These are phyloP conservation scores for Sminthopsis crassicaudata DNA, from an alignment of 2,113 vertebrate species.

Conservation along the genomic window DNA sequence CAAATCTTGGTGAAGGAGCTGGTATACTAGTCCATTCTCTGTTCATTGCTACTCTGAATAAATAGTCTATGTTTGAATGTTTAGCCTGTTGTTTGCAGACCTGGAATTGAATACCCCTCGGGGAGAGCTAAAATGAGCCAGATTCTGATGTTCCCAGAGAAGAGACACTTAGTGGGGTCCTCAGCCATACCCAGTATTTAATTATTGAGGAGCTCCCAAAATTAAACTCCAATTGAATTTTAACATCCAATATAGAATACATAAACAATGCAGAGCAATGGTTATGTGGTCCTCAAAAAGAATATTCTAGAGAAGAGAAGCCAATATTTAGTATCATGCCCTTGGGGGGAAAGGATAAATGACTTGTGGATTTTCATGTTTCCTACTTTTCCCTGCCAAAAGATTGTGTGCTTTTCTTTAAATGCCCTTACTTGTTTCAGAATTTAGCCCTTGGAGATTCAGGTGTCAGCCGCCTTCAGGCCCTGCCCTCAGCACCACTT, in stretches of 20 bases:
- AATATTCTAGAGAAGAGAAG: slow-evolving; percentile 6
- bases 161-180: background rate
- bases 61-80: background rate
- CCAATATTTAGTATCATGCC: background rate
- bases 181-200: background rate
- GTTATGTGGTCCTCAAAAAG: background rate
- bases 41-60: slow-evolving; percentile 2
- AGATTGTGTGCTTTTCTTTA: background rate
- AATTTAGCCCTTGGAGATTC: background rate
- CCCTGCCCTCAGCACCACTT: background rate
- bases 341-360: slow-evolving; percentile 22
- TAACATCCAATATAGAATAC: background rate
- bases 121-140: background rate
- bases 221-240: background rate
- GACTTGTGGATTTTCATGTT: slow-evolving; percentile 37
- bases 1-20: background rate
- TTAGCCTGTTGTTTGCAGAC: background rate
- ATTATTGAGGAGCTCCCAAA: background rate
- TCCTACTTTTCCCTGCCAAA: background rate
- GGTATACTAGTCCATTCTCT: background rate
- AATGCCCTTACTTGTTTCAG: slow-evolving; percentile 17
- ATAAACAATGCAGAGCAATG: background rate
- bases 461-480: background rate
- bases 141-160: background rate
- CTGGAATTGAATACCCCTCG: background rate